These are phyloP conservation scores for Chelon labrosus DNA, from an alignment of 2,797 vertebrate genomes.

Conservation along the genomic window DNA sequence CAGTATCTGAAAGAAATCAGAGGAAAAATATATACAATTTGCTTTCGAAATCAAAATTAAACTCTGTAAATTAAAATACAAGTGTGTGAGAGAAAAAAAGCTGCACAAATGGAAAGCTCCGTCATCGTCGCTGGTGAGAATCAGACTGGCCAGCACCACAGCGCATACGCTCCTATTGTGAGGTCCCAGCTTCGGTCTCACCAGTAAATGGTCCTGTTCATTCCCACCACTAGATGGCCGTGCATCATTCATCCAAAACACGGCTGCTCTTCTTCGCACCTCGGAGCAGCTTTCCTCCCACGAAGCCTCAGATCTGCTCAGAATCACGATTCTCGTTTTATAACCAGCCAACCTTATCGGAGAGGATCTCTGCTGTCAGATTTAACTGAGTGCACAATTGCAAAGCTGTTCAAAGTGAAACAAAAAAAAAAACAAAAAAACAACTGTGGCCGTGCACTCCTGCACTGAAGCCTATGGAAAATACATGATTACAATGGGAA, in stretches of 20 bases:
- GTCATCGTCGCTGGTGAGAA: constrained; percentile 45
- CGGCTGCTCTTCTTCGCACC: neutral
- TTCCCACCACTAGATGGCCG: constrained; percentile 74
- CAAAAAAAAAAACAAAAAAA: neutral
- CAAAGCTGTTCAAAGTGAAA: neutral
- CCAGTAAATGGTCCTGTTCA: constrained; percentile 22
- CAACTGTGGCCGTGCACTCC: neutral
- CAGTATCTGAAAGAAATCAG: neutral
- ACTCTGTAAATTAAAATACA: constrained; percentile 20
- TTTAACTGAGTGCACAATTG: neutral
- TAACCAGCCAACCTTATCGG: neutral
- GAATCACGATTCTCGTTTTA: constrained; percentile 2
- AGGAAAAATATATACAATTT: neutral
- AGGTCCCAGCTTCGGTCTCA: constrained; percentile 33
- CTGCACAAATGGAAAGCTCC: constrained; percentile 36
- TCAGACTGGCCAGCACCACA: constrained; percentile 51
- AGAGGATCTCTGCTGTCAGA: constrained; percentile 1
- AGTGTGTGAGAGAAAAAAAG: constrained; percentile 1
- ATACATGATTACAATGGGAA: neutral
- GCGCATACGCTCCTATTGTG: constrained; percentile 61
- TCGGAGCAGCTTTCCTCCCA: too few relatives aligned
- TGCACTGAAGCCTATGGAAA: neutral
- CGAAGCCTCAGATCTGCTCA: neutral
- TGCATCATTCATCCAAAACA: constrained; percentile 40
- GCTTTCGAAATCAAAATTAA: neutral